Percentiles rank a stretch among this genome's conserved stretches.
Evolutionary conservation across 2,797 vertebrate genomes (phyloP).

Genomic region (Sphenodon punctatus): DNA sequence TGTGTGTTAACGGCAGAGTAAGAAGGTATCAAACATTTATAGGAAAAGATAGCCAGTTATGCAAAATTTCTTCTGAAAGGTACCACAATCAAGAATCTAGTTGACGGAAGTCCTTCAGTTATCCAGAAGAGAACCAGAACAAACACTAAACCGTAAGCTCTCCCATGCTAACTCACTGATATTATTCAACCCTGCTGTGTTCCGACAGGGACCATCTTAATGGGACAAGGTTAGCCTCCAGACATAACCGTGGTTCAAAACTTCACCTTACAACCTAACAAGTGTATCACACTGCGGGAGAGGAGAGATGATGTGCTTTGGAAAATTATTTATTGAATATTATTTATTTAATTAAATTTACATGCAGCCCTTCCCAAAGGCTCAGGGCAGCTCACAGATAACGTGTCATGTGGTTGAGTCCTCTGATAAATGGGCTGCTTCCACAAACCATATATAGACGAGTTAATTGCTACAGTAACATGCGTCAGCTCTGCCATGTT

Average conservation of each 20-base stretch:
- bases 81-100: neutral
- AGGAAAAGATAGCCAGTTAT: neutral
- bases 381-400: too few species aligned
- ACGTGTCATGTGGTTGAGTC: neutral
- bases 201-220: neutral
- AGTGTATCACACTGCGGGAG: too few species aligned
- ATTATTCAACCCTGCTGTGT: neutral
- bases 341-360: too few species aligned
- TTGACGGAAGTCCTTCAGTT: neutral
- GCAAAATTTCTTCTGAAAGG: neutral
- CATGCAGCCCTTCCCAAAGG: too few species aligned
- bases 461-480: neutral
- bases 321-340: too few species aligned
- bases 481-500: neutral
- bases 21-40: neutral
- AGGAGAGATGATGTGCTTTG: too few species aligned
- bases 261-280: neutral
- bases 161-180: neutral
- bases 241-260: neutral
- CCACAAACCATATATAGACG: neutral
- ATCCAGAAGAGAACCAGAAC: neutral
- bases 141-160: neutral
- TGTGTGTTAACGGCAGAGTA: too few species aligned
- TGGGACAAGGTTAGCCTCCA: neutral
- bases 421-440: neutral